These are phyloP conservation scores for Pandion haliaetus DNA, from an alignment of 2,113 vertebrate species.

Conservation along the genomic window DNA sequence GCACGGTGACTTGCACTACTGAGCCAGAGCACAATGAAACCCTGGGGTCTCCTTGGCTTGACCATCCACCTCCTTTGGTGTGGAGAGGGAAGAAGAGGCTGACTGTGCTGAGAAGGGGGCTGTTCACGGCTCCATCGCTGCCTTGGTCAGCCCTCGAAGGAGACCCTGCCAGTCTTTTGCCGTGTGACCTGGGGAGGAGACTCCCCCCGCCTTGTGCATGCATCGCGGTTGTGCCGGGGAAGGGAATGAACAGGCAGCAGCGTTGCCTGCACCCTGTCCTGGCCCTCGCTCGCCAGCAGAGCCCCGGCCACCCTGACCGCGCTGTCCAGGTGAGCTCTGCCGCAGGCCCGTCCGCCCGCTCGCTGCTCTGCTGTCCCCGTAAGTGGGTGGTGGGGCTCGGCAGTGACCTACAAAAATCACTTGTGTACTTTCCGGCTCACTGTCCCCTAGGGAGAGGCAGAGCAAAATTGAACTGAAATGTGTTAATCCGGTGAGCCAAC, in stretches of 20 bases:
- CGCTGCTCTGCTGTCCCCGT: not conserved
- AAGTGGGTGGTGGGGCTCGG: not conserved
- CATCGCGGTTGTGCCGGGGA: not conserved
- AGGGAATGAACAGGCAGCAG: not conserved
- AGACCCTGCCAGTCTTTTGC: not conserved
- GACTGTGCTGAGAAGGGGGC: not conserved
- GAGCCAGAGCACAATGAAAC: not conserved
- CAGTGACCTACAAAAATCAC: slow-evolving; percentile 23
- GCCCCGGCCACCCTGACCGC: not conserved
- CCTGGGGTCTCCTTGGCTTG: not conserved
- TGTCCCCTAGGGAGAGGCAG: not conserved
- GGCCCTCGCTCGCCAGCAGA: not conserved
- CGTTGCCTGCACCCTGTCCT: fast-evolving
- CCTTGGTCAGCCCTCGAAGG: not conserved
- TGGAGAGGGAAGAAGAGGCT: not conserved
- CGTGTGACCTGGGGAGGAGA: not conserved
- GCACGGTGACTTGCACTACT: not conserved
- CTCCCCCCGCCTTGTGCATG: too few relatives aligned
- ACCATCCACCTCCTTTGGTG: fast-evolving
- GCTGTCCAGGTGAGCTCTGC: not conserved
- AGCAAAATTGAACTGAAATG: not conserved
- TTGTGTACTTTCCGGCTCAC: not conserved
- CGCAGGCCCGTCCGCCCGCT: fast-evolving
- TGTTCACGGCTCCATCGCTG: not conserved
- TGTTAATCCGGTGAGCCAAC: not conserved